Evolutionary conservation across 2,113 vertebrate genomes (phyloP).

Genomic region (Arvicanthis niloticus): DNA sequence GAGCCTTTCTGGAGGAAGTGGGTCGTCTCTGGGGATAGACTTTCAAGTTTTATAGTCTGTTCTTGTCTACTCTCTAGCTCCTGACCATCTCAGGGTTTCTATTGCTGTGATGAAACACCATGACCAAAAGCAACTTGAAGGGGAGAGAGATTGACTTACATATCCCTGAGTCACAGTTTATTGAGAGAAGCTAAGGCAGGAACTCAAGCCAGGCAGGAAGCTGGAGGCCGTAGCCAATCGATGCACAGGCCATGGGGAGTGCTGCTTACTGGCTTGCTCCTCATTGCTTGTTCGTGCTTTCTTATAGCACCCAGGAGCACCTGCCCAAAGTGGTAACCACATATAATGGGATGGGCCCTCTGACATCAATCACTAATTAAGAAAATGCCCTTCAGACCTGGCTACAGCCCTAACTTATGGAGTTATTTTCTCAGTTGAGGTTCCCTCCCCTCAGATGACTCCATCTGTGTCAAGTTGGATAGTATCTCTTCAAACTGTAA

Average conservation of each 20-base stretch:
- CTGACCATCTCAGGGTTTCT: background rate
- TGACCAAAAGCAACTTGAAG: background rate
- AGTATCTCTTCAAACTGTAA: background rate
- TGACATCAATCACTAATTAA: background rate
- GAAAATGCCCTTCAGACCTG: background rate
- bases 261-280: background rate
- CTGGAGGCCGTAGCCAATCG: background rate
- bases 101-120: background rate
- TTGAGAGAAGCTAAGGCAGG: background rate
- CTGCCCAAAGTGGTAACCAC: background rate
- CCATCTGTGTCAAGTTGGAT: background rate
- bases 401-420: background rate
- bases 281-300: background rate
- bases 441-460: background rate
- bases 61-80: background rate
- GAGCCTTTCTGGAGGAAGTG: background rate
- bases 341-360: background rate
- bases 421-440: background rate
- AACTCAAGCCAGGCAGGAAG: background rate
- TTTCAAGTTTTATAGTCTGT: background rate
- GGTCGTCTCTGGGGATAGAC: background rate
- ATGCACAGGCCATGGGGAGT: background rate
- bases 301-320: too few species aligned
- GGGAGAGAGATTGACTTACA: background rate
- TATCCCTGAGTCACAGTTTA: background rate